A percentile compares a stretch with the other conserved stretches of the same genome.
phyloP scores from a whole-genome alignment of 1,140 invertebrate genomes.

The Sarcophaga bullata region DNA sequence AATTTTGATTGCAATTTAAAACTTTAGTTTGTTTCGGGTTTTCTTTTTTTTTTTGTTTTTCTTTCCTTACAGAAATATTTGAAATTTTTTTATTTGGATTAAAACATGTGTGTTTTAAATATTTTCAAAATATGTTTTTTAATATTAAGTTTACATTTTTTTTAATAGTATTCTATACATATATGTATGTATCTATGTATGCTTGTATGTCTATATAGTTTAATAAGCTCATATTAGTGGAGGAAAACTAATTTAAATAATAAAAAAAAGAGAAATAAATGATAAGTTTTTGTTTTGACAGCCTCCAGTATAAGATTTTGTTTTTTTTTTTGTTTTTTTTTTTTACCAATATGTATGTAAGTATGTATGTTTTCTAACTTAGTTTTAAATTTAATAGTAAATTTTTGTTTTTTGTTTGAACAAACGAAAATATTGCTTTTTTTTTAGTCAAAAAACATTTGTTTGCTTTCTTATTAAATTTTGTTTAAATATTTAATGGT shows the following conservation, averaged over 20 bases:
- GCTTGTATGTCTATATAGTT: background rate
- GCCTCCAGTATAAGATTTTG: background rate
- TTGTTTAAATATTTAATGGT: background rate
- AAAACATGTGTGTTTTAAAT: background rate
- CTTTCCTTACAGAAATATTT: background rate
- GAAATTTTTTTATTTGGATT: background rate
- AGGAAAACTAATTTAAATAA: slow-evolving; percentile 18
- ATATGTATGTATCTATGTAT: too few relatives aligned
- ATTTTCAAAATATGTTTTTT: slow-evolving; percentile 22
- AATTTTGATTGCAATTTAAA: slow-evolving; percentile 33
- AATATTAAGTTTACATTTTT: background rate
- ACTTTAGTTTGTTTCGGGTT: slow-evolving; percentile 18
- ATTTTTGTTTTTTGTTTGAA: slow-evolving; percentile 27
- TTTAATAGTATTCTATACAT: background rate
- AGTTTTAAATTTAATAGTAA: too few relatives aligned
- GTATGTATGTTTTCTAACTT: background rate
- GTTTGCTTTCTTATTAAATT: background rate
- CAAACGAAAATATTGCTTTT: slow-evolving; percentile 36
- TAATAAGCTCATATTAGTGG: slow-evolving; percentile 37
- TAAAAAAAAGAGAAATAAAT: background rate
- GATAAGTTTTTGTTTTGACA: background rate
- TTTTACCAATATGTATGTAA: background rate
- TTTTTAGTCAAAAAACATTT: background rate
- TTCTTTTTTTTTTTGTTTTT: background rate
- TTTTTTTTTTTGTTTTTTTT: background rate